phyloP scores from a whole-genome alignment of 1,140 invertebrate species.

The Sycobia sp. region DNA sequence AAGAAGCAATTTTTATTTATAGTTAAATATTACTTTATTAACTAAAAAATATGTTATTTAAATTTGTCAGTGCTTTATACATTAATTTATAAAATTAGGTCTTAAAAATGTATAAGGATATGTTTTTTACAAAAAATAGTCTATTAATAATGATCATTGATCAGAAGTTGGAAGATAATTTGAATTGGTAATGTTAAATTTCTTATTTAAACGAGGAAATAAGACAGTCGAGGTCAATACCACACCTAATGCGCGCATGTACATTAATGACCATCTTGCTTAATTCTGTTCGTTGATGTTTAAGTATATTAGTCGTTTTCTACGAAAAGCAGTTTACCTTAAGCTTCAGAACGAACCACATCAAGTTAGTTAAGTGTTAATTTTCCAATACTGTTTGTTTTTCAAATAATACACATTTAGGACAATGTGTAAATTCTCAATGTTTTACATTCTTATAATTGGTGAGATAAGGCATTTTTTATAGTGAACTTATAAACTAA shows the following conservation, averaged over 20 bases:
- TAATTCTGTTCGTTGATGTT: not conserved
- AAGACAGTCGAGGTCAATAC: no score
- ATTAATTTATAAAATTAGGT: no score
- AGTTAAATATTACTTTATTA: no score
- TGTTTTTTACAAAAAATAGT: no score
- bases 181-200: conserved; percentile 22
- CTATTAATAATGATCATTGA: no score
- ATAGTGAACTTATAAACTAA: no score
- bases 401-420: not conserved
- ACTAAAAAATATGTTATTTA: no score
- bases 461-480: conserved; percentile 12
- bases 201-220: no score
- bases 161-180: conserved; percentile 1
- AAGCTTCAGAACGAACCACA: not conserved
- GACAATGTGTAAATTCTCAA: conserved; percentile 7
- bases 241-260: no score
- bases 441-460: not conserved
- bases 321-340: not conserved
- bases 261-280: conserved; percentile 7
- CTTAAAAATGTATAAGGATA: no score
- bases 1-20: no score
- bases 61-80: no score
- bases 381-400: not conserved
- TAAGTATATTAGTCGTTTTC: conserved; percentile 12
- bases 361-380: not conserved